Evolutionary conservation across 2,113 vertebrate genomes (phyloP).

Genomic region (Nettapus auritus): DNA sequence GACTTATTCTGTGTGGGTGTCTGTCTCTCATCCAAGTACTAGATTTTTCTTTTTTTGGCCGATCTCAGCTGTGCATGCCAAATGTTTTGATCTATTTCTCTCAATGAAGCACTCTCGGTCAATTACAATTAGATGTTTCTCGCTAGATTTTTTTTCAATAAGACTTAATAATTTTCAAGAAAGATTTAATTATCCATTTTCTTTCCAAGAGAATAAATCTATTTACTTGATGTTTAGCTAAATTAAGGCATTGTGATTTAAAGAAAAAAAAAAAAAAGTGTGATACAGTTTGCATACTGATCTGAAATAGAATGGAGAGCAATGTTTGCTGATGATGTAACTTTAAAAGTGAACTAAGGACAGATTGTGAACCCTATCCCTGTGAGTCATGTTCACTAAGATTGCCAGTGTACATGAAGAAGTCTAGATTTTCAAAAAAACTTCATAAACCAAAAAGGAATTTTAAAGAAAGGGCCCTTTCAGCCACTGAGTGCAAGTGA

Average conservation of each 20-base stretch:
- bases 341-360: conserved; percentile 23
- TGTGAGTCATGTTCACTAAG: not conserved
- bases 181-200: conserved; percentile 57
- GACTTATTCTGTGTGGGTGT: not conserved
- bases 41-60: not conserved
- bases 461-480: not conserved
- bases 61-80: not conserved
- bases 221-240: conserved; percentile 38
- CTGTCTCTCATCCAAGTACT: not conserved
- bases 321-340: not conserved
- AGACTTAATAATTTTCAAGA: conserved; percentile 46
- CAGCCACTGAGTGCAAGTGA: rapidly evolving
- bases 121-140: conserved; percentile 53
- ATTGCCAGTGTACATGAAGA: not conserved
- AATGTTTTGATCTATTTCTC: conserved; percentile 37
- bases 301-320: not conserved
- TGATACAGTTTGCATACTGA: not conserved
- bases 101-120: not conserved
- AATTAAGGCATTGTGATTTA: conserved; percentile 25
- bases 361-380: not conserved
- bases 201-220: conserved; percentile 45
- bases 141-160: conserved; percentile 13
- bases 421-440: not conserved
- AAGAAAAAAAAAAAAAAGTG: not conserved
- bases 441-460: rapidly evolving